These are phyloP conservation scores for Pteronotus mesoamericanus DNA, from an alignment of 2,797 vertebrate species.

Conservation along the genomic window DNA sequence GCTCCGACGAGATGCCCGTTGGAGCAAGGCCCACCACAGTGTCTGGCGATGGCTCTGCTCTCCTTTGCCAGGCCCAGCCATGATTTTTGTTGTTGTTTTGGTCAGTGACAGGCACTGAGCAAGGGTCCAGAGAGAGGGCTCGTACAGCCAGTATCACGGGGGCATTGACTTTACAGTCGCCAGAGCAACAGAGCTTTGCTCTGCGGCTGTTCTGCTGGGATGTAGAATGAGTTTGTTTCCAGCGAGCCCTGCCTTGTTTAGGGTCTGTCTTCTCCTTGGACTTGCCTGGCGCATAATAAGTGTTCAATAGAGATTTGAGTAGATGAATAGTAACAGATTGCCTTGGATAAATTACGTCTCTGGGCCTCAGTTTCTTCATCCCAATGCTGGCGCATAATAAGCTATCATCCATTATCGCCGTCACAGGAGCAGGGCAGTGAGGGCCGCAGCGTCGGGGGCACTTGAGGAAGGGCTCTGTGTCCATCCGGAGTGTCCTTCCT, in stretches of 20 bases:
- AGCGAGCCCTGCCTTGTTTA: neutral
- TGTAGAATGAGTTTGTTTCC: neutral
- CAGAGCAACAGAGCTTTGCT: neutral
- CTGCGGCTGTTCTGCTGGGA: neutral
- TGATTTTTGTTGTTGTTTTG: neutral
- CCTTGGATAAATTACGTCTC: neutral
- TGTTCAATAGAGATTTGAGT: neutral
- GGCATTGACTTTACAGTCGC: neutral
- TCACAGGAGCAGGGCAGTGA: accelerated
- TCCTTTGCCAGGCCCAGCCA: neutral
- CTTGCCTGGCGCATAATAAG: neutral
- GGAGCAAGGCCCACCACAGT: neutral
- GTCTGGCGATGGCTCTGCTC: neutral
- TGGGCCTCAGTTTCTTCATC: neutral
- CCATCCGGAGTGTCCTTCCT: neutral
- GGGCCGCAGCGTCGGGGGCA: neutral
- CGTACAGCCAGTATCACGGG: neutral
- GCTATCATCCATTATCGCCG: neutral
- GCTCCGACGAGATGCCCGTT: neutral
- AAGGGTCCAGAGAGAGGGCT: neutral
- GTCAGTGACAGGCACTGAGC: neutral
- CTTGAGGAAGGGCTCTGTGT: neutral
- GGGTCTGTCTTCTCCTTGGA: neutral
- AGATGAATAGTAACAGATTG: neutral
- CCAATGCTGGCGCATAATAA: accelerated